A percentile compares a stretch with the other conserved stretches of the same genome.
Conservation (phyloP, 2,888 invertebrate genomes). For the Nomada hirtipes region DNA sequence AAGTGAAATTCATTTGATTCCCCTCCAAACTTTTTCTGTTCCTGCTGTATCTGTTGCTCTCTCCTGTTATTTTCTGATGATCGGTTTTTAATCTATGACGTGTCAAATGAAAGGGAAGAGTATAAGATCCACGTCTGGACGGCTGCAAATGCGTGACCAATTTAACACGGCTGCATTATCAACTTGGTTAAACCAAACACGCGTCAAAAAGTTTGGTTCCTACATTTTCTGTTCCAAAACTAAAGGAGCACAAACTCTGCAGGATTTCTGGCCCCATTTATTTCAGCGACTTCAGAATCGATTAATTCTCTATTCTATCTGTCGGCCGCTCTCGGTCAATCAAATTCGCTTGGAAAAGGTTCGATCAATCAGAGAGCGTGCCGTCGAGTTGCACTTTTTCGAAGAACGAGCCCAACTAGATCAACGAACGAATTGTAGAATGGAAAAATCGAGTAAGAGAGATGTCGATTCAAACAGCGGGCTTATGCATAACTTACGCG, state of each 20-base stretch:
- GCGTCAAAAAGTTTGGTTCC: not conserved
- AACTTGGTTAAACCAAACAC: too few species aligned
- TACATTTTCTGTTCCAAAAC: not conserved
- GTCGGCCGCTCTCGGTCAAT: slow-evolving; percentile 10
- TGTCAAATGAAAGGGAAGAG: too few species aligned
- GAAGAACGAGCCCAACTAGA: not conserved
- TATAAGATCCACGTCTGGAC: too few species aligned
- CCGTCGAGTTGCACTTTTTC: not conserved
- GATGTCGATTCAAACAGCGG: slow-evolving; percentile 4
- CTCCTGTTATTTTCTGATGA: too few species aligned
- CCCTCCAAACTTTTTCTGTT: too few species aligned
- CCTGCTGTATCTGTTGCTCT: too few species aligned
- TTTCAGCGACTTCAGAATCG: not conserved
- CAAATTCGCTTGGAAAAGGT: not conserved
- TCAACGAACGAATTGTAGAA: not conserved
- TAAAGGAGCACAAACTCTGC: not conserved
- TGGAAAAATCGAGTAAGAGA: not conserved
- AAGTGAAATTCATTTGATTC: too few species aligned
- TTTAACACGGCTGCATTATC: too few species aligned
- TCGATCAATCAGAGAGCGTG: slow-evolving; percentile 3
- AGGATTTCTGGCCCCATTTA: not conserved
- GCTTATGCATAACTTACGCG: slow-evolving; percentile 19
- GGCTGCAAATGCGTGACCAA: too few species aligned
- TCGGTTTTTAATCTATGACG: too few species aligned
- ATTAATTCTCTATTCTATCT: slow-evolving; percentile 16